These are phyloP conservation scores for Drosophila lacicola DNA, from an alignment of 2,888 invertebrate genomes.

Conservation along the genomic window DNA sequence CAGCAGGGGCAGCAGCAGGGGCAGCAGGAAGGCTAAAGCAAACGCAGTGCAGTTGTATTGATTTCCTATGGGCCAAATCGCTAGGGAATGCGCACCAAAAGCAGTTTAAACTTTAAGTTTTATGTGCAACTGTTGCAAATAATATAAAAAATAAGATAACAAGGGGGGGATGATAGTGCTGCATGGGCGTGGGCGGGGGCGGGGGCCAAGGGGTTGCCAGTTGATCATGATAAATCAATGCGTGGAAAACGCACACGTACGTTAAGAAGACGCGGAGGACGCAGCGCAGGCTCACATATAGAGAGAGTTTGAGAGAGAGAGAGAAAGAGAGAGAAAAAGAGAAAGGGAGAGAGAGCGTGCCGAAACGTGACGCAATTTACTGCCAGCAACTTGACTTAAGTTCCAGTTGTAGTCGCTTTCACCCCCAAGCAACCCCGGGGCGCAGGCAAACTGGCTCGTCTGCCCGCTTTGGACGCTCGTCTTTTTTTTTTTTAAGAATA, in stretches of 20 bases:
- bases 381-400: conserved; percentile 76
- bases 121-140: conserved; percentile 64
- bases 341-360: conserved; percentile 53
- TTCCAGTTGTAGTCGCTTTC: conserved; percentile 55
- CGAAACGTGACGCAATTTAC: conserved; percentile 83
- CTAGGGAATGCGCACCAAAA: conserved; percentile 57
- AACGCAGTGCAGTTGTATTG: conserved; percentile 73
- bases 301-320: background rate
- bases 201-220: conserved; percentile 68
- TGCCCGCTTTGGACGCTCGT: conserved; percentile 50
- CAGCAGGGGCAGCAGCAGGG: too few relatives aligned
- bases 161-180: background rate
- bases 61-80: conserved; percentile 65
- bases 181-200: background rate
- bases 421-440: conserved; percentile 64
- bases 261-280: conserved; percentile 37
- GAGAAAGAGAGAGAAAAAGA: background rate
- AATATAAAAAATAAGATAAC: background rate
- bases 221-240: conserved; percentile 84
- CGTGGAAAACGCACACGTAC: conserved; percentile 81
- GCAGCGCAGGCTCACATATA: conserved; percentile 16
- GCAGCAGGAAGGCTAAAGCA: conserved; percentile 5
- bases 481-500: conserved; percentile 77
- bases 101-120: conserved; percentile 80
- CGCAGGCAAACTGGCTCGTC: conserved; percentile 48